Evolutionary conservation across 2,797 vertebrate species (phyloP).

Genomic region (Peromyscus eremicus): DNA sequence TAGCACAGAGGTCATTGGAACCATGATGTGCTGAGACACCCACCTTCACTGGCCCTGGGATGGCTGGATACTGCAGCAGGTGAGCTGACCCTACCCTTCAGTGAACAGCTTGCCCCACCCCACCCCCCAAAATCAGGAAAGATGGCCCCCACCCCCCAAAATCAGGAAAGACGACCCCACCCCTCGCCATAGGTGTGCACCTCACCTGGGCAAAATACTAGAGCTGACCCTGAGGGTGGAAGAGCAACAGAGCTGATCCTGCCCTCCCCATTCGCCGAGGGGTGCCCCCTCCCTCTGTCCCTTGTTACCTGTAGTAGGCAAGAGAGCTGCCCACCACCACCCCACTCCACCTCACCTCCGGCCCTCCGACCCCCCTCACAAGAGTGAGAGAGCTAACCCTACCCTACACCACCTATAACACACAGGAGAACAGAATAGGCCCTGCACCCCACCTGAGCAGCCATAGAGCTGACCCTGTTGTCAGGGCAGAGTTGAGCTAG

Average conservation of each 20-base stretch:
- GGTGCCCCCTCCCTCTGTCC: too few relatives aligned
- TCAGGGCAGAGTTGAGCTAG: not conserved
- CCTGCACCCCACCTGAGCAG: not conserved
- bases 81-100: not conserved
- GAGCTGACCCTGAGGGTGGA: not conserved
- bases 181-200: not conserved
- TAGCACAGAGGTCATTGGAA: not conserved
- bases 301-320: not conserved
- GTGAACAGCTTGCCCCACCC: not conserved
- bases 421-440: not conserved
- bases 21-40: not conserved
- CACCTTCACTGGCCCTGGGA: not conserved
- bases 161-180: not conserved
- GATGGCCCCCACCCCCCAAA: not conserved
- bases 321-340: not conserved
- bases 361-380: too few relatives aligned
- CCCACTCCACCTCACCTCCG: too few relatives aligned
- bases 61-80: not conserved
- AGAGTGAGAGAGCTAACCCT: not conserved
- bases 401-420: not conserved
- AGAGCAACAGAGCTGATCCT: not conserved
- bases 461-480: not conserved
- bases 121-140: not conserved
- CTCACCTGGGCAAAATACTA: not conserved
- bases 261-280: too few relatives aligned